phyloP scores from a whole-genome alignment of 2,888 invertebrate species.

The Cancer borealis region DNA sequence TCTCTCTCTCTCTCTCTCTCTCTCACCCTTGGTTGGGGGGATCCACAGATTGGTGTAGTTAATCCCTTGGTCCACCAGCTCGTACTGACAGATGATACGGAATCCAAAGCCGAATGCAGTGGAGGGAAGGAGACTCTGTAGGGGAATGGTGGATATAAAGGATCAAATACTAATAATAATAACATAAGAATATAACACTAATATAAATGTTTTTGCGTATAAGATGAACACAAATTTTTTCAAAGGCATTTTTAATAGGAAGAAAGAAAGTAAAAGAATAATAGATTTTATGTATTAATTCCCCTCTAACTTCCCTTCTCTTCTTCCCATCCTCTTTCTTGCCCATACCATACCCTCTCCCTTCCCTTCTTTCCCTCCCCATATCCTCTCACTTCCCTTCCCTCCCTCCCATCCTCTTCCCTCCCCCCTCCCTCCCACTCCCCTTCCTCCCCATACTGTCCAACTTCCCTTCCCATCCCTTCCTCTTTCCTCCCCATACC shows the following conservation, averaged over 20 bases:
- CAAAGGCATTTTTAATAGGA: too few species aligned
- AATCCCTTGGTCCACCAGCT: slow-evolving; percentile 36
- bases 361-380: not conserved
- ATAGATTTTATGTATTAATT: not conserved
- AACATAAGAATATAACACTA: not conserved
- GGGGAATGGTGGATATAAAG: not conserved
- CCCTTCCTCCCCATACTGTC: not conserved
- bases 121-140: slow-evolving; percentile 63
- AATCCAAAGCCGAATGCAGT: slow-evolving; percentile 72
- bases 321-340: not conserved
- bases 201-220: too few species aligned
- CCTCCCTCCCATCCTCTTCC: not conserved
- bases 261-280: too few species aligned
- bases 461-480: not conserved
- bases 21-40: slow-evolving; percentile 60
- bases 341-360: too few species aligned
- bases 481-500: not conserved
- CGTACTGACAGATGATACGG: slow-evolving; percentile 71
- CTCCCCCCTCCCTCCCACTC: not conserved
- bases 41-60: slow-evolving; percentile 60
- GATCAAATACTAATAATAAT: not conserved
- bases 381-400: not conserved
- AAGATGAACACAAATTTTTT: too few species aligned
- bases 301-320: not conserved
- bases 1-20: not conserved